Evolutionary conservation across 2,113 vertebrate species (phyloP), one percentile per base, ranked within the genome.

Genomic region (Alligator sinensis): DNA sequence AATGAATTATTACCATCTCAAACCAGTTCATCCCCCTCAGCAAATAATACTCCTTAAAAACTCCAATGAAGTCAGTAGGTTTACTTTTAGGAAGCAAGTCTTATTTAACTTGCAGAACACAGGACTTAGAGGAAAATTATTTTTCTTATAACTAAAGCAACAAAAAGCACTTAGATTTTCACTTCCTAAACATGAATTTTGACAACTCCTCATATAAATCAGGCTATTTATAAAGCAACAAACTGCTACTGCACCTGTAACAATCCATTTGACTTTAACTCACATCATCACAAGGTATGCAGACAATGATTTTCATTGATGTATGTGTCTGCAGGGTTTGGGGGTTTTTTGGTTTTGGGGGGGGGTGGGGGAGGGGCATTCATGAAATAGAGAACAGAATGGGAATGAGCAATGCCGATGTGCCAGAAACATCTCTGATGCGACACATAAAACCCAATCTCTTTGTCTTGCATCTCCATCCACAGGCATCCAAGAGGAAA

Each of bases 171-270:
- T 84, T n/a, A 77, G 57, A 25, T 15, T 77, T 88, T 78, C 22
- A 80, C 84, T 93, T 85, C 11, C 2, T 81, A 30, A 12, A 66
- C 63, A 77, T 34, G 21, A 84, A 58, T 84, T 83, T 94, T 84
- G 27, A 68, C n/a, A 61, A 80, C 61, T 87, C 82, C 5, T 15
- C 78, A 25, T 9, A 89, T n/a, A 95, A 77, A 81, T 76, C 16
- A 57, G 2, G 2, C 38, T 58, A 9, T 87, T 84, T 84, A 93
- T 30, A 91, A 76, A 80, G 27, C 30, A 34, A 80, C 87, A 76
- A 82, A 95, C 34, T 92, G 78, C 30, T 7, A 38, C 16, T n/a
- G 58, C 76, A 25, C 27, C 66, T 30, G 59, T 80, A 93, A 95
- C 77, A 88, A 82, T 25, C 7, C 34, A 17, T 74, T 28, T 55